Conservation (phyloP, 2,888 invertebrate species). For the Coecobrya sp. region DNA sequence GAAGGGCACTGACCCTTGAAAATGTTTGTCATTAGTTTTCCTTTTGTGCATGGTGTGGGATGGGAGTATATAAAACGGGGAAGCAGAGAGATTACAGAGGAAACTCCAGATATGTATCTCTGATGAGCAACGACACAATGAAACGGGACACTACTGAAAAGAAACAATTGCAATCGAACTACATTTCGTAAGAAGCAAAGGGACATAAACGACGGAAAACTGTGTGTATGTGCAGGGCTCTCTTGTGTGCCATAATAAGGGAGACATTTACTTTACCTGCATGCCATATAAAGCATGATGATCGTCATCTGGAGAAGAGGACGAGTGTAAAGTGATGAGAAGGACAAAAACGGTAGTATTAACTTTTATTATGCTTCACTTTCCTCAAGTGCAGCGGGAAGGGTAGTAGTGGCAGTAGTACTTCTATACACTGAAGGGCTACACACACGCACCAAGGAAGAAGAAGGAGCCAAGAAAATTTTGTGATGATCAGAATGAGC, state of each 20-base stretch:
- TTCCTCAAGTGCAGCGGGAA: slow-evolving; percentile 29
- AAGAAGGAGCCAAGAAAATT: slow-evolving; percentile 50
- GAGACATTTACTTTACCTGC: slow-evolving; percentile 31
- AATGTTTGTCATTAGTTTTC: slow-evolving; percentile 63
- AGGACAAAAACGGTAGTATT: slow-evolving; percentile 43
- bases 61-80: neutral
- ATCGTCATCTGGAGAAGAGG: neutral
- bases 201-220: slow-evolving; percentile 9
- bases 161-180: slow-evolving; percentile 39
- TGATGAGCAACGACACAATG: slow-evolving; percentile 28
- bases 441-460: neutral
- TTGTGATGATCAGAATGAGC: slow-evolving; percentile 58
- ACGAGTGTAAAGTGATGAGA: slow-evolving; percentile 23
- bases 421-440: neutral
- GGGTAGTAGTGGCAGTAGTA: neutral
- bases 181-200: neutral
- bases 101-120: neutral
- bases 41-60: neutral
- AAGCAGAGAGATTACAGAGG: neutral
- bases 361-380: slow-evolving; percentile 59
- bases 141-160: slow-evolving; percentile 8
- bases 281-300: slow-evolving; percentile 15
- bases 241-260: slow-evolving; percentile 30
- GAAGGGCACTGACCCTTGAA: slow-evolving; percentile 70
- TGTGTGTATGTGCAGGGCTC: slow-evolving; percentile 62